Evolutionary conservation across 2,888 invertebrate species (phyloP).

Genomic region (Ernsta delagoae): DNA sequence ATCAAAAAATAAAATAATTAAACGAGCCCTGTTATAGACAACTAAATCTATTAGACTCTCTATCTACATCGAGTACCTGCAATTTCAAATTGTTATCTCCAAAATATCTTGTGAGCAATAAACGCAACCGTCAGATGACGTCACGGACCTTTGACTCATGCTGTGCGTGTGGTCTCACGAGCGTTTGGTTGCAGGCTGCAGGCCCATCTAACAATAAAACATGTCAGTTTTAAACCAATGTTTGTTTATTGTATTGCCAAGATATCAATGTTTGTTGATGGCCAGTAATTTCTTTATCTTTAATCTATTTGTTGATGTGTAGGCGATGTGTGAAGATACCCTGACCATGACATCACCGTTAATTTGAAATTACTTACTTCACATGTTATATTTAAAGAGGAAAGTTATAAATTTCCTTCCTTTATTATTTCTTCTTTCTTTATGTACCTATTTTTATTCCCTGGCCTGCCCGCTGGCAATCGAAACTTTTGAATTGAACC

Average conservation of each 20-base stretch:
- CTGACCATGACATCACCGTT: too few relatives aligned
- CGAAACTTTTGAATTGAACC: too few relatives aligned
- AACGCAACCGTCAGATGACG: neutral
- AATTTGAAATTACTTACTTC: too few relatives aligned
- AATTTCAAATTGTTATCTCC: neutral
- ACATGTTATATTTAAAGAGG: too few relatives aligned
- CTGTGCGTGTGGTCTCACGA: slow-evolving; percentile 60
- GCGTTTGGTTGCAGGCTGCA: slow-evolving; percentile 38
- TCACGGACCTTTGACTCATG: slow-evolving; percentile 46
- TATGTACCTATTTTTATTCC: too few relatives aligned
- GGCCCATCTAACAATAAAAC: slow-evolving; percentile 40
- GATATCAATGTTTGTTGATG: slow-evolving; percentile 21
- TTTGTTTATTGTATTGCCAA: slow-evolving; percentile 26
- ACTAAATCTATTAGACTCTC: too few relatives aligned
- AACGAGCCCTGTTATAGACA: neutral
- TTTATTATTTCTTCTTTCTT: too few relatives aligned
- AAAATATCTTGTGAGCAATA: slow-evolving; percentile 11
- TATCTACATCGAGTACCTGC: too few relatives aligned
- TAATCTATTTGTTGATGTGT: slow-evolving; percentile 10
- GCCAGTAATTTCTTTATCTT: slow-evolving; percentile 13
- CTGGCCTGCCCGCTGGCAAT: too few relatives aligned
- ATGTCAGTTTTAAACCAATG: slow-evolving; percentile 27
- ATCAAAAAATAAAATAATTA: too few relatives aligned
- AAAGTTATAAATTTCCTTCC: too few relatives aligned
- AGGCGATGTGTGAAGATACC: neutral